A percentile compares a stretch with the other conserved stretches of the same genome.
These are phyloP conservation scores for Ispidina picta DNA, from an alignment of 2,797 vertebrate genomes.

Conservation along the genomic window DNA sequence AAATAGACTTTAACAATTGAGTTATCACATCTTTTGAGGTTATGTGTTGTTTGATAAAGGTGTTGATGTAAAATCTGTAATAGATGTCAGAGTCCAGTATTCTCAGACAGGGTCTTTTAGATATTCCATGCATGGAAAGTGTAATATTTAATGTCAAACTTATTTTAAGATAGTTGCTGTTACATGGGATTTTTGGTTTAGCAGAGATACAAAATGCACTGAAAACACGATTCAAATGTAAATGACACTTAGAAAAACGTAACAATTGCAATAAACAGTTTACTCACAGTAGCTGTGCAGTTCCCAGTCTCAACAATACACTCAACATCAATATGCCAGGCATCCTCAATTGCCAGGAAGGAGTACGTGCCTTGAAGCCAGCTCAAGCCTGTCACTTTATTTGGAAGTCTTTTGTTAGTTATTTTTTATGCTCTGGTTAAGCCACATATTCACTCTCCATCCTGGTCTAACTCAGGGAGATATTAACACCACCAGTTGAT, in stretches of 20 bases:
- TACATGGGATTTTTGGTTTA: background rate
- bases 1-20: too few species aligned
- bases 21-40: too few species aligned
- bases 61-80: background rate
- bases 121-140: background rate
- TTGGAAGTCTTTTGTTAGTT: background rate
- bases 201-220: background rate
- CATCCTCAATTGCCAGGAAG: background rate
- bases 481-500: background rate
- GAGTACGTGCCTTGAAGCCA: background rate
- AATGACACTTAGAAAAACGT: background rate
- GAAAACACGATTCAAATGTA: background rate
- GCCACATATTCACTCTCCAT: background rate
- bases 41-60: too few species aligned
- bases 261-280: background rate
- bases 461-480: background rate
- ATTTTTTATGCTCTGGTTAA: background rate
- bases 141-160: background rate
- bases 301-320: background rate
- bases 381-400: background rate
- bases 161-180: background rate
- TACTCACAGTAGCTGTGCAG: background rate
- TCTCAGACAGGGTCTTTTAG: background rate
- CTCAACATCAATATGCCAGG: background rate
- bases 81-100: background rate